Percentiles rank a stretch among this genome's conserved stretches.
Conservation (phyloP, 2,888 invertebrate genomes). For the Platycheirus rosarum region DNA sequence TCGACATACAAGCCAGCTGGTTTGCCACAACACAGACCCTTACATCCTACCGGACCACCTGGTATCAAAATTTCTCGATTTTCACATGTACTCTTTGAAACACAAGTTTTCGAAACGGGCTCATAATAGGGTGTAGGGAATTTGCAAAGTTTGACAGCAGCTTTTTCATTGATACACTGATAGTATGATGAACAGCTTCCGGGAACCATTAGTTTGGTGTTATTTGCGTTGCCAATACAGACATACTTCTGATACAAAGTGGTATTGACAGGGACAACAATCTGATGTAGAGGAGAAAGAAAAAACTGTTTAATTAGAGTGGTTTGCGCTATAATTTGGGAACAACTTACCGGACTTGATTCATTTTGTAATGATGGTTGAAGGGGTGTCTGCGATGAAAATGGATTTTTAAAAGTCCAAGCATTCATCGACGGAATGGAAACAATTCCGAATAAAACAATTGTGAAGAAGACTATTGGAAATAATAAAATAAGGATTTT, state of each 20-base stretch:
- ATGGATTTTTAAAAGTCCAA: constrained; percentile 6
- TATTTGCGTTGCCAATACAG: constrained; percentile 76
- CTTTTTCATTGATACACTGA: constrained; percentile 76
- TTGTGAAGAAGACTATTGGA: neutral
- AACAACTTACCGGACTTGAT: neutral
- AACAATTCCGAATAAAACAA: constrained; percentile 9
- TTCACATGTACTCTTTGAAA: constrained; percentile 77
- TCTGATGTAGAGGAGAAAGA: neutral
- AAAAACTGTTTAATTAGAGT: neutral
- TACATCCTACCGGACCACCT: constrained; percentile 30
- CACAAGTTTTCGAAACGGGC: constrained; percentile 75
- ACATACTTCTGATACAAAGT: constrained; percentile 77
- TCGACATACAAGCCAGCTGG: constrained; percentile 30
- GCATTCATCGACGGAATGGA: neutral
- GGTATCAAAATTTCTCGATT: constrained; percentile 51
- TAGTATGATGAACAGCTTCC: constrained; percentile 79
- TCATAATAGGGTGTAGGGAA: constrained; percentile 76
- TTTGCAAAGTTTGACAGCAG: constrained; percentile 75
- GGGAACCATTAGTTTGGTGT: constrained; percentile 78
- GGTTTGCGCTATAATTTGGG: neutral
- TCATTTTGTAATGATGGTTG: neutral
- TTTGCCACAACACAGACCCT: constrained; percentile 48
- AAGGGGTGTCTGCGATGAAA: neutral
- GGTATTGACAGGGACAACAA: constrained; percentile 72
- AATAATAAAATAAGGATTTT: neutral